Base-by-base conservation (phyloP, 2,113 vertebrate genomes). In the Oreotrochilus melanogaster region DNA sequence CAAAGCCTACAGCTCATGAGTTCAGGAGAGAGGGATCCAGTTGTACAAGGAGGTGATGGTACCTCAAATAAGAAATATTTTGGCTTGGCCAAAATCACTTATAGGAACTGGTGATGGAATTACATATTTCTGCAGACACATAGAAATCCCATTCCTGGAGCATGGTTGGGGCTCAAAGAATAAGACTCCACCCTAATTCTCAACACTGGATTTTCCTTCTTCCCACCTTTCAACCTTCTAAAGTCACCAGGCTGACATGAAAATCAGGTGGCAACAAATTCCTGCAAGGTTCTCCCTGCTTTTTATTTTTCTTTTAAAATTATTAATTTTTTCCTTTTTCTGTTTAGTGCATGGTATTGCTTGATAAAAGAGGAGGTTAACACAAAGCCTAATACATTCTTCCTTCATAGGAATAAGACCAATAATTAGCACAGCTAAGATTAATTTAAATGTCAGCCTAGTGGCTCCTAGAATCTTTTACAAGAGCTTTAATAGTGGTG, bases 401-500 rank as follows among this genome's bases (percentile, higher is more conserved):
- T 76, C 50, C 28, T 91, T 86, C 56, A 33, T 14, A 93, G 51
- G 28, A 95, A 62, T 39, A 73, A 70, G 30, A 54, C 33, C 25
- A 47, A 61, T 71, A 83, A 74, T 81, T 84, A 89, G 56, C 62
- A 93, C 81, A 78, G 39, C 51, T 56, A 64, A 88, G 75, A 93
- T 96, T 92, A 96, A 92, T n/a, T 87, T 95, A 78, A 93, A 89
- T 88, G 51, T 56, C 21, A 35, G 85, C 67, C 53, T 71, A 88
- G 76, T 66, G 78, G 71, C 62, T 97, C 78, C 84, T 91, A 14
- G n/a, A 76, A 48, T 89, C 88, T 91, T 75, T 86, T 82, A 93
- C 64, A 81, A 85, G 65, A 81, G 75, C 56, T 56, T 66, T 64
- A 53, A 71, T 80, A 75, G 58, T 5, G 11, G 53, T 64, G 74